Base-by-base conservation (phyloP, 2,888 invertebrate genomes). In the Melinaea menophilus region DNA sequence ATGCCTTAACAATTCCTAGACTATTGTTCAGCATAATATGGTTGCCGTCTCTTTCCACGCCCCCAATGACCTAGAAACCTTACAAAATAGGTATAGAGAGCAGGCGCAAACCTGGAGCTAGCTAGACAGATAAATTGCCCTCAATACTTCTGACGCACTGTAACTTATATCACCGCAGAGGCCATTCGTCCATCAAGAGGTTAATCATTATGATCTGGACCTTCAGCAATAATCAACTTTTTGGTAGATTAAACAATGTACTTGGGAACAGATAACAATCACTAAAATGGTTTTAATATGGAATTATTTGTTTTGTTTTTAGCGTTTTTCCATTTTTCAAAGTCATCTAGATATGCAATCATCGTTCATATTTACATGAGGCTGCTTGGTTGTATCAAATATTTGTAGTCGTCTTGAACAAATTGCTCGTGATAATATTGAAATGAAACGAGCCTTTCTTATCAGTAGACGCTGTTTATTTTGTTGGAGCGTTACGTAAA, bases 41-140 rank as follows among this genome's bases (percentile, higher is more conserved):
- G 56, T 56, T 64, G 65, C 63, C 37, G 58, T 64, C 65, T 67
- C 62, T 67, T 62, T 67, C 65, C 65, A 67, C 67, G 67, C 67
- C 67, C 67, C 74, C 63, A 54, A 62, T 74, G 75, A 75, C 75
- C 75, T 72, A 75, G 71, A 74, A 73, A 72, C 66, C 69, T 68
- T 67, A 61, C 63, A 66, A 70, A 69, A 67, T 71, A 71, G 71
- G 67, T 70, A 68, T 70, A 70, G 66, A 64, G 71, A 72, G 71
- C 73, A 74, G 73, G 73, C 72, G 73, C 72, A 70, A 63, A 61
- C 63, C 69, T 69, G 66, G 60, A 61, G 48, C 59, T 60, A 64
- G 62, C 58, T 59, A 64, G 69, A 65, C 65, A 61, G 64, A 58
- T 57, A 35, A 59, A 63, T 61, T 46, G 37, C 34, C 45, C 63